Evolutionary conservation across 2,113 vertebrate species (phyloP).

Genomic region (Catharus bicknelli): DNA sequence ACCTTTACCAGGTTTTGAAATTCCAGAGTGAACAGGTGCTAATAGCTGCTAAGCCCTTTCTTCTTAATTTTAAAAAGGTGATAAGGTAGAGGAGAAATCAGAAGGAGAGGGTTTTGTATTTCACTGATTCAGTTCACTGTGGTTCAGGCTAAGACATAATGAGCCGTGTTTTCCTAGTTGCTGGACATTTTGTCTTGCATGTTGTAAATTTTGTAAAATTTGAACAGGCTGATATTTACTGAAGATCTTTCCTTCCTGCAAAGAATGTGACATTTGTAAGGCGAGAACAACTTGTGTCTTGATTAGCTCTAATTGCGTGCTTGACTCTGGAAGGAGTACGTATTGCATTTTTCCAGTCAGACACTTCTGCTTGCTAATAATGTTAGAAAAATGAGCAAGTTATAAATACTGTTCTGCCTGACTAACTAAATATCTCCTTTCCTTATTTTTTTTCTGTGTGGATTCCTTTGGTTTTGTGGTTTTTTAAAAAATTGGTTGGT

Average conservation of each 20-base stretch:
- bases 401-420: neutral
- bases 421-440: neutral
- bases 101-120: neutral
- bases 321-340: neutral
- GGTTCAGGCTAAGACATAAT: neutral
- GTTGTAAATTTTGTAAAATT: neutral
- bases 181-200: neutral
- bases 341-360: neutral
- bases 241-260: neutral
- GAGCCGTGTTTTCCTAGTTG: neutral
- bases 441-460: neutral
- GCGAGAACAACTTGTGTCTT: slow-evolving; percentile 4
- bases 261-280: neutral
- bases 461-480: neutral
- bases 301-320: slow-evolving; percentile 7
- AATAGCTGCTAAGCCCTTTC: neutral
- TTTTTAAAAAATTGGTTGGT: neutral
- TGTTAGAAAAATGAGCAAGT: neutral
- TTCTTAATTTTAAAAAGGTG: neutral
- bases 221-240: neutral
- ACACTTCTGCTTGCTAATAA: neutral
- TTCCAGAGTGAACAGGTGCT: neutral
- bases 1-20: neutral
- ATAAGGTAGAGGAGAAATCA: neutral
- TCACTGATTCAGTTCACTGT: neutral